Evolutionary conservation across 2,888 invertebrate species (phyloP).

Genomic region (Volucella inanis): DNA sequence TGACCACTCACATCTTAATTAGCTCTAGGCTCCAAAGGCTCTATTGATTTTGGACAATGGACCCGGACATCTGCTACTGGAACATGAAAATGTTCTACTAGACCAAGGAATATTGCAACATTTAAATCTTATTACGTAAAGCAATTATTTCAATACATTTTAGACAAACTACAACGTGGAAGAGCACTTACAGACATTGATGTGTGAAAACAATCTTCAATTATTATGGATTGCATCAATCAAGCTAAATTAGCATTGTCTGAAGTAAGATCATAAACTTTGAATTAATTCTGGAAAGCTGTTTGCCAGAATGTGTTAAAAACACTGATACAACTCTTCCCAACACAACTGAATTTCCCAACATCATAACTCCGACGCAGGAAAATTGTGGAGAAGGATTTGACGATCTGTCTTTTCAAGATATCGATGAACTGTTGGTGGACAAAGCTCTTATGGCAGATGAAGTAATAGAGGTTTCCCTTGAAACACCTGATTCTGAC

Average conservation of each 20-base stretch:
- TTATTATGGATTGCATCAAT: constrained; percentile 59
- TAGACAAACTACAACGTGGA: neutral
- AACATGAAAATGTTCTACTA: constrained; percentile 19
- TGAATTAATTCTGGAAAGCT: constrained; percentile 77
- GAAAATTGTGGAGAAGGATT: constrained; percentile 75
- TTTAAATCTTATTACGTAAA: constrained; percentile 77
- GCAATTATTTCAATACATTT: constrained; percentile 52
- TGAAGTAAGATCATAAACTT: constrained; percentile 75
- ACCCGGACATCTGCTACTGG: constrained; percentile 32
- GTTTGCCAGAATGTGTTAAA: constrained; percentile 72
- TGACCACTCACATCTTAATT: constrained; percentile 61
- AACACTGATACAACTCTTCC: no score
- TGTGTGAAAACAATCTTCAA: constrained; percentile 69
- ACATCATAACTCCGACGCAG: constrained; percentile 74
- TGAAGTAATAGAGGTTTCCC: constrained; percentile 50
- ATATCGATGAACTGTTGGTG: no score
- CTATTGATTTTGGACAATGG: constrained; percentile 67
- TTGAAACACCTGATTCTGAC: neutral
- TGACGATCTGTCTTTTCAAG: constrained; percentile 2
- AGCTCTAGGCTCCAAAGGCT: constrained; percentile 61
- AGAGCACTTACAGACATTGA: constrained; percentile 6
- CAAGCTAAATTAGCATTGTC: constrained; percentile 41
- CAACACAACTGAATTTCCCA: no score
- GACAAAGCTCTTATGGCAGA: constrained; percentile 71
- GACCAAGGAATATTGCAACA: constrained; percentile 77